phyloP scores from a whole-genome alignment of 2,888 invertebrate genomes.

The Tanypteryx hageni region DNA sequence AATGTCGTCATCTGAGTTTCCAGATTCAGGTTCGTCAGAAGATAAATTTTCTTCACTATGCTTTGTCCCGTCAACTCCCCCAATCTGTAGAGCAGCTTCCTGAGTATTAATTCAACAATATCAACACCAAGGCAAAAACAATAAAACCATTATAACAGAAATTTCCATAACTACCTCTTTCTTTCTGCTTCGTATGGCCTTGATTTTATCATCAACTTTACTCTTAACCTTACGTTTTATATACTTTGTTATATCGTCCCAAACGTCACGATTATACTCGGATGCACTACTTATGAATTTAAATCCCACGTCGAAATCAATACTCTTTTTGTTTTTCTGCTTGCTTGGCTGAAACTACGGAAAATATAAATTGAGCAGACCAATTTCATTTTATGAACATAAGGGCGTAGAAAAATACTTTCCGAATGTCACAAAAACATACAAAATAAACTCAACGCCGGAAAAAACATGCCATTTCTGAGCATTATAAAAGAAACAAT shows the following conservation, averaged over 20 bases:
- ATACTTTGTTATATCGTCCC: slow-evolving; percentile 88
- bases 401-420: too few species aligned
- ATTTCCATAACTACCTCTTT: slow-evolving; percentile 74
- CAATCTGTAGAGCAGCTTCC: not conserved
- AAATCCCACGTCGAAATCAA: slow-evolving; percentile 89
- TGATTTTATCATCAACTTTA: slow-evolving; percentile 91
- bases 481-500: not conserved
- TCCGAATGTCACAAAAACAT: slow-evolving; percentile 7
- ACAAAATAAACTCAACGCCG: slow-evolving; percentile 9
- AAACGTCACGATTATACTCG: slow-evolving; percentile 89
- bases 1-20: slow-evolving; percentile 75
- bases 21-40: slow-evolving; percentile 44
- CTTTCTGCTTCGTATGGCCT: slow-evolving; percentile 77
- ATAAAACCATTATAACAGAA: slow-evolving; percentile 21
- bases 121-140: not conserved
- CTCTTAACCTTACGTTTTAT: slow-evolving; percentile 87
- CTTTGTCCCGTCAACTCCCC: slow-evolving; percentile 67
- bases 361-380: too few species aligned
- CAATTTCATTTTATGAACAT: too few species aligned
- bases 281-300: slow-evolving; percentile 86
- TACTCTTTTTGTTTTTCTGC: slow-evolving; percentile 83
- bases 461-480: slow-evolving; percentile 52
- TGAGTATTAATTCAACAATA: not conserved
- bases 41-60: slow-evolving; percentile 59
- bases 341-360: slow-evolving; percentile 87